These are phyloP conservation scores for Pollenia amentaria DNA, from an alignment of 2,888 invertebrate species.

Conservation along the genomic window DNA sequence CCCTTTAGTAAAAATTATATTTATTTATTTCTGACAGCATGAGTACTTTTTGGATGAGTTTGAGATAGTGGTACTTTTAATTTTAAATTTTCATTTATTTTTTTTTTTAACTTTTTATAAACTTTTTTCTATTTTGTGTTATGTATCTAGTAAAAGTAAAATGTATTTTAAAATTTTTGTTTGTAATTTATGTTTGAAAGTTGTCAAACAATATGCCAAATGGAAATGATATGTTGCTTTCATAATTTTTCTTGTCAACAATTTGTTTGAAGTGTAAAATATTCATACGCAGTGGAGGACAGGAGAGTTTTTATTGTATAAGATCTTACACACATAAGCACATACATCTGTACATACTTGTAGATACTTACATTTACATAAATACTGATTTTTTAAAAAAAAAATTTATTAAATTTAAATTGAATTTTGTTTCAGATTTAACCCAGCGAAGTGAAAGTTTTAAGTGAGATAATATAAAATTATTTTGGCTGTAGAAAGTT, in stretches of 20 bases:
- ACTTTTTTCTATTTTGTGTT: neutral
- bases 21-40: constrained; percentile 33
- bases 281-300: too few species aligned
- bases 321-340: too few species aligned
- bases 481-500: too few species aligned
- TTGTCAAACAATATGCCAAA: constrained; percentile 72
- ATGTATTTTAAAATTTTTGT: constrained; percentile 15
- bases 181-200: constrained; percentile 46
- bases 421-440: too few species aligned
- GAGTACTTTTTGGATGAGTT: constrained; percentile 6
- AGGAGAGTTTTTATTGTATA: too few species aligned
- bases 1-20: constrained; percentile 29
- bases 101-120: constrained; percentile 1
- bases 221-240: constrained; percentile 66
- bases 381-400: too few species aligned
- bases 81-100: constrained; percentile 50
- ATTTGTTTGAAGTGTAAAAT: constrained; percentile 10
- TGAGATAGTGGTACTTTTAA: constrained; percentile 29
- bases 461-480: too few species aligned
- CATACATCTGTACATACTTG: too few species aligned
- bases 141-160: constrained; percentile 13
- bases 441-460: too few species aligned
- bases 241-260: constrained; percentile 28
- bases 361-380: too few species aligned
- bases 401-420: too few species aligned